Conservation (phyloP, 2,797 vertebrate species). For the Neosilurus mollespiculum region DNA sequence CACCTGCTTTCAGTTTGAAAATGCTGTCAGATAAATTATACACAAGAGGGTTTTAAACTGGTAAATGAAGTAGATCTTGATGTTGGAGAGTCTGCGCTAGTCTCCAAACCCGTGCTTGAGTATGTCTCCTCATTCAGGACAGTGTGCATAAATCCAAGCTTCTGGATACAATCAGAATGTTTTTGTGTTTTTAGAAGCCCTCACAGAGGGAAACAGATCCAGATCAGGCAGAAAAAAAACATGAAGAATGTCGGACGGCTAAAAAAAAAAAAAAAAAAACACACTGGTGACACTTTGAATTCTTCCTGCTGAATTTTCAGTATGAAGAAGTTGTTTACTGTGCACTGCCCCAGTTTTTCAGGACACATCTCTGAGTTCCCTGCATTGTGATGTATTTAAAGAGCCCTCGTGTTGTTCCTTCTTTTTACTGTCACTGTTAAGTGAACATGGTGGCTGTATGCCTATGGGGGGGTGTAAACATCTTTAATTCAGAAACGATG, state of each 20-base stretch:
- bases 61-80: background rate
- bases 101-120: background rate
- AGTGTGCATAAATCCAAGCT: background rate
- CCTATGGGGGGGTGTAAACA: too few relatives aligned
- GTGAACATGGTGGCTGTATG: constrained; percentile 4
- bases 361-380: constrained; percentile 24
- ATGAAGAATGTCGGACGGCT: background rate
- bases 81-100: background rate
- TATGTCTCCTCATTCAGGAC: constrained; percentile 6
- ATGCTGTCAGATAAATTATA: background rate
- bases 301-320: background rate
- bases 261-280: too few relatives aligned
- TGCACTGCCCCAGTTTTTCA: constrained; percentile 31
- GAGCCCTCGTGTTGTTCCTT: constrained; percentile 24
- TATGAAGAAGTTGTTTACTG: constrained; percentile 5
- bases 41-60: background rate
- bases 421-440: constrained; percentile 8
- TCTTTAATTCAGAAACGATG: background rate
- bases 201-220: constrained; percentile 18
- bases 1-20: constrained; percentile 22
- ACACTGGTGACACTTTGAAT: constrained; percentile 21
- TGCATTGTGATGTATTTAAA: constrained; percentile 40
- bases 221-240: constrained; percentile 8
- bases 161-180: constrained; percentile 30
- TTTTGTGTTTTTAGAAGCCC: constrained; percentile 6